These are phyloP conservation scores for Epizoanthus fatuus DNA, from an alignment of 92 coral and sea anemone genomes.

Conservation along the genomic window DNA sequence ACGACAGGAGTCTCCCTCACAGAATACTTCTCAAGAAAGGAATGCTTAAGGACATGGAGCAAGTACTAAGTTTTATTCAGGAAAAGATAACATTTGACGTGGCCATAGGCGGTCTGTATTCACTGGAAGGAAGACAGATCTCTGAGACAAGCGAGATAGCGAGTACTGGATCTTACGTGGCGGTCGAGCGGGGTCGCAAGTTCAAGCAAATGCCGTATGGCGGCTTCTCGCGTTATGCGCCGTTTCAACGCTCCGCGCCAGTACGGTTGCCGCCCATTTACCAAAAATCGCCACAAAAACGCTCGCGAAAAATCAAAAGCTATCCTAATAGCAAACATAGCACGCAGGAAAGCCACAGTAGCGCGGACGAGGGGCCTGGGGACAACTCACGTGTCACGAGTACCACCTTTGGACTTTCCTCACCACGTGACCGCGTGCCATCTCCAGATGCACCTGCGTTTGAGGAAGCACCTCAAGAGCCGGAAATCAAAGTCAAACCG, in stretches of 20 bases:
- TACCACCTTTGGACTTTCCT: conserved; percentile 11
- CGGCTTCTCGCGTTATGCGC: neutral
- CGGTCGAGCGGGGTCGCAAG: conserved; percentile 65
- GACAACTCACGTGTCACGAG: conserved; percentile 38
- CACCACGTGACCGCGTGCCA: conserved; percentile 6
- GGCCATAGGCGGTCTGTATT: conserved; percentile 58
- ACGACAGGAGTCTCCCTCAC: conserved; percentile 43
- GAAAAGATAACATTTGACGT: conserved; percentile 45
- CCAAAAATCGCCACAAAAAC: neutral
- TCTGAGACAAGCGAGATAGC: conserved; percentile 32
- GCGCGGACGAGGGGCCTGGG: conserved; percentile 22
- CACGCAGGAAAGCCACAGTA: conserved; percentile 8
- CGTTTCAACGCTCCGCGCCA: conserved; percentile 39
- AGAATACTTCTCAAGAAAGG: conserved; percentile 55
- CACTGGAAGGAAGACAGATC: conserved; percentile 60
- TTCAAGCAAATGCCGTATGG: conserved; percentile 69
- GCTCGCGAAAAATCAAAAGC: conserved; percentile 14
- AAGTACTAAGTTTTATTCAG: conserved; percentile 55
- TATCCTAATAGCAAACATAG: conserved; percentile 42
- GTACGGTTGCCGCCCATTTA: neutral
- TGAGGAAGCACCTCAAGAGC: neutral
- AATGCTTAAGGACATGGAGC: conserved; percentile 57
- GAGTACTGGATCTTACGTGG: conserved; percentile 63
- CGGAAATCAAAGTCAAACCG: neutral
- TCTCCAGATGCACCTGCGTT: neutral